phyloP scores from a whole-genome alignment of 2,888 invertebrate species.

The Caenorhabditis uteleia region DNA sequence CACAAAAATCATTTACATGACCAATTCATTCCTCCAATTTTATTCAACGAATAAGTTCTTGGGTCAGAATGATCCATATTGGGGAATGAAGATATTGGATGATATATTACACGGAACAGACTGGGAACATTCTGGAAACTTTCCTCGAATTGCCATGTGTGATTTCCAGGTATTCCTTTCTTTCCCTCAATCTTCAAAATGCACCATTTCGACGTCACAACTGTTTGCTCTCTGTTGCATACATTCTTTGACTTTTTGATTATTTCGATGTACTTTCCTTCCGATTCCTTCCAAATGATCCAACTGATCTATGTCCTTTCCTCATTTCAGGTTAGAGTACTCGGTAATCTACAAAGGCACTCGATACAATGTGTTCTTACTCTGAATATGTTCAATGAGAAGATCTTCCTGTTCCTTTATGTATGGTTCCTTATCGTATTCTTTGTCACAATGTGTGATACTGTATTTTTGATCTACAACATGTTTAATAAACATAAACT shows the following conservation, averaged over 20 bases:
- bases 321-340: conserved; percentile 43
- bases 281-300: too few relatives aligned
- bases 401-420: conserved; percentile 65
- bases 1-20: conserved; percentile 64
- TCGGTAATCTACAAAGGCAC: conserved; percentile 52
- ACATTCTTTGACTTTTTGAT: conserved; percentile 31
- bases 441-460: conserved; percentile 33
- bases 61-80: conserved; percentile 58
- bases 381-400: conserved; percentile 67
- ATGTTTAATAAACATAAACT: conserved; percentile 25
- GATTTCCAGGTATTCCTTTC: conserved; percentile 59
- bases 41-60: conserved; percentile 64
- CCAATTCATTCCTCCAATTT: conserved; percentile 65
- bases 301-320: too few relatives aligned
- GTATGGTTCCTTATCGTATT: conserved; percentile 51
- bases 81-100: conserved; percentile 60
- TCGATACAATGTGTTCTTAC: conserved; percentile 57
- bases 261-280: too few relatives aligned
- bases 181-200: not conserved
- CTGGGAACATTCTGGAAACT: conserved; percentile 67
- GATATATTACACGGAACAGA: conserved; percentile 63
- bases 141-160: conserved; percentile 66
- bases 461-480: conserved; percentile 22
- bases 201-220: too few relatives aligned
- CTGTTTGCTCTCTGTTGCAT: conserved; percentile 10